Conservation (phyloP, 64 coral and sea anemone genomes). For the Dendronephthya gigantea region DNA sequence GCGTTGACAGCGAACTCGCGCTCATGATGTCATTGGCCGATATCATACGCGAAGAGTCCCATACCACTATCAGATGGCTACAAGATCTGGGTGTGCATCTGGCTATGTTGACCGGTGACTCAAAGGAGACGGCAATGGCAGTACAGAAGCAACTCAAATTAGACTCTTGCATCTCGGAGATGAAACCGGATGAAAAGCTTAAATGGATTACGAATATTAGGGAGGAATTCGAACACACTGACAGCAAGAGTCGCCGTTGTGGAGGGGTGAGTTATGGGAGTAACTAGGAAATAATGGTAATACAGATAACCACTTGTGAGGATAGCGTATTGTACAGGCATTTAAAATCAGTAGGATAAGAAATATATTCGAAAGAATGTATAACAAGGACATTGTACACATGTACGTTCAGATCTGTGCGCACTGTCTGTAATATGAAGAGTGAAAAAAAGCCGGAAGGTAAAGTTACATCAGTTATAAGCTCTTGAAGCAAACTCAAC, state of each 20-base stretch:
- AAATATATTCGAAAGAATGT: too few species aligned
- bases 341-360: too few species aligned
- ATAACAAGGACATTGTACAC: too few species aligned
- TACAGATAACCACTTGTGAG: too few species aligned
- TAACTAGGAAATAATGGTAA: too few species aligned
- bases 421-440: too few species aligned
- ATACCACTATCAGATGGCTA: slow-evolving; percentile 46
- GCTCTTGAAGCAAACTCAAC: too few species aligned
- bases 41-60: slow-evolving; percentile 45
- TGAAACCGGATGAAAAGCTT: slow-evolving; percentile 88
- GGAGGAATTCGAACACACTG: not conserved
- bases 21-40: slow-evolving; percentile 96
- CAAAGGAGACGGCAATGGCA: slow-evolving; percentile 73
- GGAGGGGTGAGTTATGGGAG: not conserved
- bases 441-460: too few species aligned
- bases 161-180: slow-evolving; percentile 77
- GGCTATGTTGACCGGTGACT: slow-evolving; percentile 92
- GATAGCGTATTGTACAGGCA: too few species aligned
- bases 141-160: slow-evolving; percentile 60
- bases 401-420: too few species aligned
- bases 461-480: too few species aligned
- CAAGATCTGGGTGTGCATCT: slow-evolving; percentile 55
- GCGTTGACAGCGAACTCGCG: slow-evolving; percentile 44
- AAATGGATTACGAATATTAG: slow-evolving; percentile 71
- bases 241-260: not conserved